These are phyloP conservation scores for Macrobrachium nipponense DNA, from an alignment of 1,140 invertebrate genomes.

Conservation along the genomic window DNA sequence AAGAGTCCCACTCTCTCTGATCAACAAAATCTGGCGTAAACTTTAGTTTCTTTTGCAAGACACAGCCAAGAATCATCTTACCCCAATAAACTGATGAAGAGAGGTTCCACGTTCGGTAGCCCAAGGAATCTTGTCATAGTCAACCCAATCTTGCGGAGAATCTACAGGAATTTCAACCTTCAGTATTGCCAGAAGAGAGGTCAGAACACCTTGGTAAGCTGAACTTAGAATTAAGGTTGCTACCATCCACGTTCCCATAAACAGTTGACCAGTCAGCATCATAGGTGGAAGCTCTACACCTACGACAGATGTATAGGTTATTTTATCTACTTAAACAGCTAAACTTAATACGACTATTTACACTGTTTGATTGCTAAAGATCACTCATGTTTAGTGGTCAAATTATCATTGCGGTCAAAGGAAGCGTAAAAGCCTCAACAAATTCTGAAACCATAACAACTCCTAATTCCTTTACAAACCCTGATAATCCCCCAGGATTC, in stretches of 20 bases:
- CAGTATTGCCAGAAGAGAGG: slow-evolving; percentile 4
- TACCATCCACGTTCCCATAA: not conserved
- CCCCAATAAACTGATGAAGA: slow-evolving; percentile 3
- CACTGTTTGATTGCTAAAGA: too few species aligned
- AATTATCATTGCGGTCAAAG: too few species aligned
- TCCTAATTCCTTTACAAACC: too few species aligned
- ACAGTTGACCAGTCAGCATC: not conserved
- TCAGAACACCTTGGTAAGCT: not conserved
- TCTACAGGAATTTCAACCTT: slow-evolving; percentile 2
- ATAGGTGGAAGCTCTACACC: not conserved
- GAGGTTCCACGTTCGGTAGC: not conserved
- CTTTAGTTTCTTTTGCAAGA: too few species aligned
- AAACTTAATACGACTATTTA: too few species aligned
- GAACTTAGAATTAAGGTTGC: not conserved
- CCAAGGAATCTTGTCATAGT: slow-evolving; percentile 6
- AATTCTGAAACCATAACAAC: too few species aligned
- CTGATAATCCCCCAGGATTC: too few species aligned
- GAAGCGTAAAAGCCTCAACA: too few species aligned
- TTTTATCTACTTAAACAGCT: too few species aligned
- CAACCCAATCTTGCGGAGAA: not conserved
- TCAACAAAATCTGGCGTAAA: too few species aligned
- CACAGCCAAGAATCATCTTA: not conserved
- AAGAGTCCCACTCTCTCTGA: too few species aligned
- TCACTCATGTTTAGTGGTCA: too few species aligned
- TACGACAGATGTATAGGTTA: not conserved